A percentile compares a stretch with the other conserved stretches of the same genome.
These are phyloP conservation scores for Gortyna flavago DNA, from an alignment of 2,888 invertebrate genomes.

Conservation along the genomic window DNA sequence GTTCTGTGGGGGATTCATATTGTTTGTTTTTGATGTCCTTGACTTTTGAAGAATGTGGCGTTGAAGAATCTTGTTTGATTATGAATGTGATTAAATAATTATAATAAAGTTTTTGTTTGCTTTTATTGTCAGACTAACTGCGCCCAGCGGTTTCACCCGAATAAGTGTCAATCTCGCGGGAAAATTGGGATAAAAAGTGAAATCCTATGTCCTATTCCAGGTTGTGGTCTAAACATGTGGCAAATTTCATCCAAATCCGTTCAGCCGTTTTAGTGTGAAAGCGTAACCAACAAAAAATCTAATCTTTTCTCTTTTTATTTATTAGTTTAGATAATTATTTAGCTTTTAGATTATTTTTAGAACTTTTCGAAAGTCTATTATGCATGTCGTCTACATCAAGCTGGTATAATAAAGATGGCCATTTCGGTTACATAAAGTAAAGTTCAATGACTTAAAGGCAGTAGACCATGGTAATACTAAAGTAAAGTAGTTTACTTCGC, in stretches of 20 bases:
- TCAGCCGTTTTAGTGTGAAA: not conserved
- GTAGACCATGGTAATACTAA: slow-evolving; percentile 19
- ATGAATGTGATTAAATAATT: slow-evolving; percentile 18
- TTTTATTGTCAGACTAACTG: not conserved
- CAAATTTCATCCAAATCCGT: not conserved
- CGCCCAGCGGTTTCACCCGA: not conserved
- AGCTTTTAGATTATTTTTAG: not conserved
- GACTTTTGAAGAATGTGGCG: slow-evolving; percentile 39
- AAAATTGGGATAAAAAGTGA: too few species aligned
- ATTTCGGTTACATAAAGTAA: not conserved
- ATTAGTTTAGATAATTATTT: not conserved
- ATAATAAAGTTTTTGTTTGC: not conserved
- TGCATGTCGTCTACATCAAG: not conserved
- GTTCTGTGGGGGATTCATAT: slow-evolving; percentile 19
- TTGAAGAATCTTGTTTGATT: not conserved
- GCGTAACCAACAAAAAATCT: not conserved
- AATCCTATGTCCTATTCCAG: not conserved
- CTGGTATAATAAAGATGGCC: not conserved
- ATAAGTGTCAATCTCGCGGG: not conserved
- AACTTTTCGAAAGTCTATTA: not conserved
- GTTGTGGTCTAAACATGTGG: not conserved
- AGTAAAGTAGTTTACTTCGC: not conserved
- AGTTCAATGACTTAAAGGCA: slow-evolving; percentile 13
- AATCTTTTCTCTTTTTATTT: not conserved
- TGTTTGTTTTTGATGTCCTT: slow-evolving; percentile 42